phyloP scores from a whole-genome alignment of 2,797 vertebrate species.

The Champsocephalus esox region DNA sequence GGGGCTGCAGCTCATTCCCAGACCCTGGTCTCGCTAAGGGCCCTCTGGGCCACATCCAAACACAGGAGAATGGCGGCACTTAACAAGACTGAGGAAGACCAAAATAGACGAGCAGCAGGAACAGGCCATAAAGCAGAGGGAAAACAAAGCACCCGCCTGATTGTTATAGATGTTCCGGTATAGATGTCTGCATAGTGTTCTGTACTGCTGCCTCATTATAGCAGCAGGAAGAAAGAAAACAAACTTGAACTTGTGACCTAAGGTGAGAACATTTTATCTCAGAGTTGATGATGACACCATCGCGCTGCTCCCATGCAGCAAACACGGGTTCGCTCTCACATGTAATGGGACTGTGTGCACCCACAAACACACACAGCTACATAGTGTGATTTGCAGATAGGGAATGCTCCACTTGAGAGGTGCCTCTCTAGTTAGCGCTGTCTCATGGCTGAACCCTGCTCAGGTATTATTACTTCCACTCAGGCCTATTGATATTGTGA shows the following conservation, averaged over 20 bases:
- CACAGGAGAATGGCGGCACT: conserved; percentile 82
- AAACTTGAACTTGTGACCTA: conserved; percentile 82
- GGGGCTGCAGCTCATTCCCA: conserved; percentile 79
- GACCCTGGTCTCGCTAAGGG: conserved; percentile 83
- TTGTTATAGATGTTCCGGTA: conserved; percentile 70
- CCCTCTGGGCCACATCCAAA: conserved; percentile 87
- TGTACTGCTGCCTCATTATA: conserved; percentile 78
- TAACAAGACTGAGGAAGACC: conserved; percentile 79
- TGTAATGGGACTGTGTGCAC: conserved; percentile 63
- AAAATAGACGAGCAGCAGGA: conserved; percentile 79
- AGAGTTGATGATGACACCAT: conserved; percentile 70
- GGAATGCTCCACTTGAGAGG: conserved; percentile 82
- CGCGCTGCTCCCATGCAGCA: conserved; percentile 55
- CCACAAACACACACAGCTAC: conserved; percentile 49
- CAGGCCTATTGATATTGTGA: conserved; percentile 82
- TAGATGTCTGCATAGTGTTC: conserved; percentile 73
- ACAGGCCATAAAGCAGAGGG: conserved; percentile 75
- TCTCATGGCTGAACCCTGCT: conserved; percentile 74
- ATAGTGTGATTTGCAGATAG: conserved; percentile 80
- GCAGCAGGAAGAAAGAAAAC: conserved; percentile 51
- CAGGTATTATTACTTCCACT: conserved; percentile 78
- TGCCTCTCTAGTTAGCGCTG: conserved; percentile 78
- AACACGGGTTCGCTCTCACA: conserved; percentile 46
- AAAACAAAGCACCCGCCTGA: conserved; percentile 80
- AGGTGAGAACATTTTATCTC: conserved; percentile 71